Percentiles rank a stretch among this genome's conserved stretches.
Evolutionary conservation across 2,888 invertebrate species (phyloP).

Genomic region (Drosophila atripex): DNA sequence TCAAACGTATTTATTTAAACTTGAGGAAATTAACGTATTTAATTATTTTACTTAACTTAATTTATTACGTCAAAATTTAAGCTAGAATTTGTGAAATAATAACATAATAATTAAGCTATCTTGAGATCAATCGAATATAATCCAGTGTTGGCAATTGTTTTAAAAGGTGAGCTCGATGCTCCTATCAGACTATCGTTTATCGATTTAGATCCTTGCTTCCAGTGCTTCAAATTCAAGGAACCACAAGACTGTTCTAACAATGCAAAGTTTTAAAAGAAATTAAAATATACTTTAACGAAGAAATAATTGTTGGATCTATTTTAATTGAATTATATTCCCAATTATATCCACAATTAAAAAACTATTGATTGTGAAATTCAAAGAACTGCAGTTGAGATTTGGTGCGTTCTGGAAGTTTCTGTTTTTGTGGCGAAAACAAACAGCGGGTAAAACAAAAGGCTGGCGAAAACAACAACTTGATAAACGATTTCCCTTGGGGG

Average conservation of each 20-base stretch:
- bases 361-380: slow-evolving; percentile 3
- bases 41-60: too few relatives aligned
- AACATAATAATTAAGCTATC: too few relatives aligned
- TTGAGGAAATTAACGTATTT: too few relatives aligned
- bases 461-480: slow-evolving; percentile 46
- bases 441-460: slow-evolving; percentile 6
- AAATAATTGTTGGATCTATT: too few relatives aligned
- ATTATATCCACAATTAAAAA: background rate
- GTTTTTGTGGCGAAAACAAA: background rate
- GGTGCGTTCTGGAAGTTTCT: background rate
- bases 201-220: background rate
- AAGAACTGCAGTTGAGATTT: background rate
- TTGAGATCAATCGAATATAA: background rate
- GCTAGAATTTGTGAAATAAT: too few relatives aligned
- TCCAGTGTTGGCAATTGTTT: background rate
- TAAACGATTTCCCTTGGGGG: slow-evolving; percentile 31
- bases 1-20: too few relatives aligned
- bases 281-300: too few relatives aligned
- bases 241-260: too few relatives aligned
- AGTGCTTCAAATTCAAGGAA: too few relatives aligned
- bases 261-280: too few relatives aligned
- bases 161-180: background rate
- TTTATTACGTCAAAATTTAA: too few relatives aligned
- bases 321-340: too few relatives aligned
- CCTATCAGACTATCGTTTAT: background rate